Base-by-base conservation (phyloP, 2,113 vertebrate species). In the Phrynocephalus versicolor region DNA sequence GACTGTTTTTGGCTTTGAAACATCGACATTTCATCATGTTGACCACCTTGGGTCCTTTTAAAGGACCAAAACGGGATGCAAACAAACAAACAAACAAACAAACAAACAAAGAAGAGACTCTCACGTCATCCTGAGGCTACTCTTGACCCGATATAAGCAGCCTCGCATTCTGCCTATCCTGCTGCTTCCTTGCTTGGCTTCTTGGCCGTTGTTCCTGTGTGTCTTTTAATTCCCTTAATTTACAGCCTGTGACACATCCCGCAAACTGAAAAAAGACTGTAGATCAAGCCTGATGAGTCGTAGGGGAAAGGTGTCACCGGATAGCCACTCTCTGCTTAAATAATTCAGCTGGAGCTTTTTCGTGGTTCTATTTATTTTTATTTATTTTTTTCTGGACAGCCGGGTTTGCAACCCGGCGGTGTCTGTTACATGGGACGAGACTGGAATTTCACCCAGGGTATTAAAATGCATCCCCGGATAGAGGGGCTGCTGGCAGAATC, bases 401-500 rank as follows among this genome's bases (percentile, higher is more conserved):
- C 92, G 75, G 90, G 57, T 94, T 94, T 95, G 72, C 86, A 93
- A 86, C 88, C 89, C 83, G 87, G 72, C 85, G 83, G 76, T 91
- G 91, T 95, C 89, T 70, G 10, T 92, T 94, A 87, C 88, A 83
- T 73, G 80, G 85, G 82, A 89, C 15, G 0, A 79, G 91, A 71
- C 91, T 96, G 93, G 94, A 96, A 95, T 96, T 97, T 96, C 95
- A 96, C 90, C 92, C 90, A 33, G 58, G 80, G 83, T 88, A 95
- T 94, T 94, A 89, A 91, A 94, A 90, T 80, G 82, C 85, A 76
- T 85, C 57, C 21, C 23, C 23, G 21, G 57, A 72, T 77, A 60
- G 81, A 88, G 25, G 9, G 87, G 82, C 83, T 81, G 88, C 3
- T 27, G 60, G 2, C n/a, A 19, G 35, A 72, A 64, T 37, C 0